Evolutionary conservation across 2,797 vertebrate genomes (phyloP).

Genomic region (Avahi laniger): DNA sequence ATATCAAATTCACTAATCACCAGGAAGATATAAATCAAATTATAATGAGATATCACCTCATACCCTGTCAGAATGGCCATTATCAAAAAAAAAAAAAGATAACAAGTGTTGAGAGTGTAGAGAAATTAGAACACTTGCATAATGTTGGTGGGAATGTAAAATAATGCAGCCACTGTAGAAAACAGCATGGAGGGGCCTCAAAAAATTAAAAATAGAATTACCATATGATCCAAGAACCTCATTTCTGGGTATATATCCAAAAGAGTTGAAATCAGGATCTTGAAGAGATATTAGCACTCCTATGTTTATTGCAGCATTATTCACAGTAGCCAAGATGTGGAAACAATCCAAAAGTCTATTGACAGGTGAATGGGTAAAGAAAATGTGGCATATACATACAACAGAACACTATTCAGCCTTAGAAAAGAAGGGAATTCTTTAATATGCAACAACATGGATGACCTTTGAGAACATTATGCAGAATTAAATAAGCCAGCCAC

Average conservation of each 20-base stretch:
- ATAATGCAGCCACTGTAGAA: neutral
- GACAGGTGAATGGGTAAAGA: neutral
- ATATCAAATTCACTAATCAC: neutral
- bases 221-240: neutral
- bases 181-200: neutral
- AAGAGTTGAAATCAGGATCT: neutral
- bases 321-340: neutral
- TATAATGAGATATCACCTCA: neutral
- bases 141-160: neutral
- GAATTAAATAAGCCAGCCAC: neutral
- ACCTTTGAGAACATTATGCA: neutral
- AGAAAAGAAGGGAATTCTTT: neutral
- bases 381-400: neutral
- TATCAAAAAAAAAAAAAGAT: neutral
- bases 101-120: too few species aligned
- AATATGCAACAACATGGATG: neutral
- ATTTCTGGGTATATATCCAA: neutral
- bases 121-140: neutral
- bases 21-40: neutral
- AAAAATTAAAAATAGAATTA: neutral
- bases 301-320: neutral
- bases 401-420: neutral
- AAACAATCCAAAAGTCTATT: neutral
- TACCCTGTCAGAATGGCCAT: neutral
- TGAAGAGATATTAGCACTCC: neutral